Base-by-base conservation (phyloP, 2,797 vertebrate genomes). In the Stomatorhinus walkeri region DNA sequence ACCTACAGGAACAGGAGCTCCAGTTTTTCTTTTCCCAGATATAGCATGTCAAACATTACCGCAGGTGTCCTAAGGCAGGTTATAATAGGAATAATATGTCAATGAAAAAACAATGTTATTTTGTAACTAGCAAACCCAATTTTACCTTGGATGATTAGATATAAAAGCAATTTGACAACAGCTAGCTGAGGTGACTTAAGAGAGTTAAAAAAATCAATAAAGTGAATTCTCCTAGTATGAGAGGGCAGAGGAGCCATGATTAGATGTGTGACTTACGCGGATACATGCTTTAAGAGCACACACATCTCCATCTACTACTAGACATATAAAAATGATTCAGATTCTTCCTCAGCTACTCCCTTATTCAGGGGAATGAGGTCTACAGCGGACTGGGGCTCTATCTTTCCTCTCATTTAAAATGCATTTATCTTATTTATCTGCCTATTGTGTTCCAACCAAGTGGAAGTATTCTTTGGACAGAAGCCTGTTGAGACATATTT, bases 121-220 rank as follows among this genome's bases (percentile, higher is more conserved):
- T 89, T 89, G 85, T 85, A 88, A 76, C 32, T 79, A 79, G 32
- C 79, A 85, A 88, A 89, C 76, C 72, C 88, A 90, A 90, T 90
- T 90, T 89, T 83, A 89, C 59, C 79, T 59, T 40, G 68, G 52
- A 85, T 52, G 48, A 89, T 88, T 86, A 59, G 72, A 76, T 72
- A 85, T 88, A 89, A 88, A 90, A 79, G 87, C 52, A 88, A 90
- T 86, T 51, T 89, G 90, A 87, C 89, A 88, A 88, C 49, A 79
- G 89, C 85, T 87, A 88, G 87, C 89, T 56, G 28, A 61, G 84
- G 83, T 88, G 68, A 79, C 72, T 79, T 36, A 79, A 79, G 72
- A 79, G 72, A 79, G 72, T 79, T 79, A 49, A 79, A 54, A 43
- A 88, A 90, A 88, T 90, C 59, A 89, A 88, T 89, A 87, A 89